Conservation (phyloP, 2,113 vertebrate genomes). For the Choloepus hoffmanni region DNA sequence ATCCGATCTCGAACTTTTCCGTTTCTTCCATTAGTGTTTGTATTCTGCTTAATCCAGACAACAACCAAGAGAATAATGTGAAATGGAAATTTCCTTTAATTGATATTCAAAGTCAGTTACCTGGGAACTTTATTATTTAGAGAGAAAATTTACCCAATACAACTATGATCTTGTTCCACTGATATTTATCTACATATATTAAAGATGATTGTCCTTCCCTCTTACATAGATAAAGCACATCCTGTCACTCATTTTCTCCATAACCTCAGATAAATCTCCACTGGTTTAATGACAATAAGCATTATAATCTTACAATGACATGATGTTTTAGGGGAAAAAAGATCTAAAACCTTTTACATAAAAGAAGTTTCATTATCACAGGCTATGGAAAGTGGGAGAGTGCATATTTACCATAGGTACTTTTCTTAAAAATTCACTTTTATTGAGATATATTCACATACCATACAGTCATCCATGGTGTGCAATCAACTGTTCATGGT, state of each 20-base stretch:
- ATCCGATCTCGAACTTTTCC: slow-evolving; percentile 36
- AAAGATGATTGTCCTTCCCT: slow-evolving; percentile 18
- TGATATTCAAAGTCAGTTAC: slow-evolving; percentile 60
- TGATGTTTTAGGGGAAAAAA: background rate
- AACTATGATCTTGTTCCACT: slow-evolving; percentile 40
- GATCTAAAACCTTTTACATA: slow-evolving; percentile 9
- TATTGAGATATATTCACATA: no score
- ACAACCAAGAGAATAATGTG: slow-evolving; percentile 21
- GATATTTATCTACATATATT: slow-evolving; percentile 49
- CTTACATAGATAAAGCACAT: slow-evolving; percentile 55
- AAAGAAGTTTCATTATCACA: slow-evolving; percentile 64
- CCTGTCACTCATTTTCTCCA: slow-evolving; percentile 79
- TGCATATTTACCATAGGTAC: slow-evolving; percentile 5
- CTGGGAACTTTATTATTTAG: slow-evolving; percentile 54
- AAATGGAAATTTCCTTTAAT: slow-evolving; percentile 70
- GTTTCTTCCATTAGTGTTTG: slow-evolving; percentile 47
- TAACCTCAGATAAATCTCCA: slow-evolving; percentile 46
- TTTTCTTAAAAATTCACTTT: slow-evolving; percentile 15
- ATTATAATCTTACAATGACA: slow-evolving; percentile 36
- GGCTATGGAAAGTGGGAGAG: background rate
- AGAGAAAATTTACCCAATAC: slow-evolving; percentile 17
- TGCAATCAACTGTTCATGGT: no score
- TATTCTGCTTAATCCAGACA: slow-evolving; percentile 26
- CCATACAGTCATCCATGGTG: no score
- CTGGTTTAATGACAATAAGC: slow-evolving; percentile 37